Evolutionary conservation across 1,140 invertebrate genomes (phyloP).

Genomic region (Leguminivora glycinivorella): DNA sequence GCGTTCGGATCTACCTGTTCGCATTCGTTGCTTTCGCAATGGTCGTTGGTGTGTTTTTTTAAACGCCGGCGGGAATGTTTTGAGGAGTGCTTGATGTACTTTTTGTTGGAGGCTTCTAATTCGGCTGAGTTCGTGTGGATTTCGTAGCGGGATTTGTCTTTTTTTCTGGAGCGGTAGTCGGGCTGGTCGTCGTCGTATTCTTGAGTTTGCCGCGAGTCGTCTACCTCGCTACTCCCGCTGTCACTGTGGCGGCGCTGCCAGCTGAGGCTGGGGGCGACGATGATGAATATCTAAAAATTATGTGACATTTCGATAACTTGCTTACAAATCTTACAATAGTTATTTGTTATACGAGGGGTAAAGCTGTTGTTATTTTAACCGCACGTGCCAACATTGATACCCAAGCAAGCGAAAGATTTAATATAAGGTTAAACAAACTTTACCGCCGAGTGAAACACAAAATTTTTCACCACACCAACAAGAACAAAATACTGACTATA

Average conservation of each 20-base stretch:
- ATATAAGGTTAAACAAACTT: no score
- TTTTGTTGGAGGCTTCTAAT: background rate
- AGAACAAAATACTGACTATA: no score
- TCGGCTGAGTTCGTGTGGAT: background rate
- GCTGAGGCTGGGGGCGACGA: background rate
- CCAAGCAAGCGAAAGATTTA: no score
- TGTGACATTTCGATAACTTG: no score
- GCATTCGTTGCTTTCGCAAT: constrained; percentile 47
- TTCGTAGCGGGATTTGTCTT: background rate
- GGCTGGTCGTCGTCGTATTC: background rate
- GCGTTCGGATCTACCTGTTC: constrained; percentile 33
- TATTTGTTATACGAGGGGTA: no score
- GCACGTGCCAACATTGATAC: no score
- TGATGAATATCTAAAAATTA: constrained; percentile 2
- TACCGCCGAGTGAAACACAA: no score
- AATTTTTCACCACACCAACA: no score
- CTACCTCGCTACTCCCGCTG: background rate
- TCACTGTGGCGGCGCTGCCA: background rate
- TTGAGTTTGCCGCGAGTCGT: background rate
- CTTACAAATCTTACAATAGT: no score
- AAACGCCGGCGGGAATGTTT: background rate
- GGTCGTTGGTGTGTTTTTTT: constrained; percentile 29
- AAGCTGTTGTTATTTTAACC: no score
- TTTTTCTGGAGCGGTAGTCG: background rate
- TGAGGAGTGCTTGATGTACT: background rate